Percentiles rank a stretch among this genome's conserved stretches.
Evolutionary conservation across 2,888 invertebrate genomes (phyloP).

Genomic region (Rotaria socialis): DNA sequence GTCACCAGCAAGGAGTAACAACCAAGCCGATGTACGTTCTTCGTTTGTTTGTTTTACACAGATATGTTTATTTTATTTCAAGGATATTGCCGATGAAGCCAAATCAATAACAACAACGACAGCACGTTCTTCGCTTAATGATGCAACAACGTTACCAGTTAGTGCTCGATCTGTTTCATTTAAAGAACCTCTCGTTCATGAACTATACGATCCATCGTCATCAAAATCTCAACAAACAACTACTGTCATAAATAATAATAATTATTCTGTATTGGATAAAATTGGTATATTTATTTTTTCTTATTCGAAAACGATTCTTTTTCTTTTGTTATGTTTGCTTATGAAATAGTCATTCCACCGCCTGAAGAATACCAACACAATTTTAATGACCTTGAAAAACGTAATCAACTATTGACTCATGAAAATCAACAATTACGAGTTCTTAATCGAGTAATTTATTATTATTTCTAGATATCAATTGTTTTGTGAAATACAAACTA

Average conservation of each 20-base stretch:
- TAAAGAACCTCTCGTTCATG: not conserved
- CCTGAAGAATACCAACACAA: conserved; percentile 19
- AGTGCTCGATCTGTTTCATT: not conserved
- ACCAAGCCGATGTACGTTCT: not conserved
- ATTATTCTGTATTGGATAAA: not conserved
- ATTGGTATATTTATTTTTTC: not conserved
- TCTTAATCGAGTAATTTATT: not conserved
- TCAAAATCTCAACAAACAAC: not conserved
- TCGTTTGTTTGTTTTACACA: too few relatives aligned
- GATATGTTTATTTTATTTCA: not conserved
- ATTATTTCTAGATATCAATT: too few relatives aligned
- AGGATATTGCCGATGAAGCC: not conserved
- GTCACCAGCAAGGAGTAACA: not conserved
- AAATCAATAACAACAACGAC: not conserved
- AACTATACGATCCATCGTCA: not conserved
- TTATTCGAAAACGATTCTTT: too few relatives aligned
- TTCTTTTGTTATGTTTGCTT: not conserved
- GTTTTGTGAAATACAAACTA: too few relatives aligned
- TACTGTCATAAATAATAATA: not conserved
- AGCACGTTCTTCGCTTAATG: not conserved
- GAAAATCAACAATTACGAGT: not conserved
- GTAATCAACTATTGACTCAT: not conserved
- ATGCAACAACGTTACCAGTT: not conserved
- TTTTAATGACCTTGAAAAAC: conserved; percentile 25
- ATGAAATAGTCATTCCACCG: conserved; percentile 8